Evolutionary conservation across 2,113 vertebrate genomes (phyloP).

Genomic region (Polypterus senegalus): DNA sequence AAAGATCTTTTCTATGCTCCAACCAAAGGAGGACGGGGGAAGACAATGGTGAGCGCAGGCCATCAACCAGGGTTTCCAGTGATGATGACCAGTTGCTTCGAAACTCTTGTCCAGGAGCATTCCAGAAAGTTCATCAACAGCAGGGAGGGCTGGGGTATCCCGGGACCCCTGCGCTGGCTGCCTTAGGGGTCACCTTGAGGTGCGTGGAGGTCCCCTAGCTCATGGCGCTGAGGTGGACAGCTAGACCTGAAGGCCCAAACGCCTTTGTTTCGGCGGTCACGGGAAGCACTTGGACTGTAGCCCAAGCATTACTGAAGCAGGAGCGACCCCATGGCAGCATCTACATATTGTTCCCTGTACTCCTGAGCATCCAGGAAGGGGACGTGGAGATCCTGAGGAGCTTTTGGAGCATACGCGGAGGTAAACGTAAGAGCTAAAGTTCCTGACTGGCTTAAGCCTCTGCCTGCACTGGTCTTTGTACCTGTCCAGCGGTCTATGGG

Average conservation of each 20-base stretch:
- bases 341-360: slow-evolving; percentile 76
- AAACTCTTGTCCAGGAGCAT: slow-evolving; percentile 60
- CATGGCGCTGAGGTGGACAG: slow-evolving; percentile 78
- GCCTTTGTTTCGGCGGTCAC: slow-evolving; percentile 76
- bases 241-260: slow-evolving; percentile 89
- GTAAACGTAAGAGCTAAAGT: slow-evolving; percentile 63
- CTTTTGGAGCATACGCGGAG: slow-evolving; percentile 69
- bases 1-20: slow-evolving; percentile 88
- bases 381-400: slow-evolving; percentile 51
- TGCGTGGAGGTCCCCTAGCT: slow-evolving; percentile 67
- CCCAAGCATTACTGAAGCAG: slow-evolving; percentile 62
- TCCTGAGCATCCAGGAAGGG: slow-evolving; percentile 72
- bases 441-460: slow-evolving; percentile 60
- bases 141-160: slow-evolving; percentile 76
- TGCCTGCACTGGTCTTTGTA: slow-evolving; percentile 77
- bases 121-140: slow-evolving; percentile 65
- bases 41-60: slow-evolving; percentile 48
- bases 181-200: slow-evolving; percentile 51
- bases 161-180: slow-evolving; percentile 75
- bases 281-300: slow-evolving; percentile 76
- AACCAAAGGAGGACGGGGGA: slow-evolving; percentile 56
- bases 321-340: slow-evolving; percentile 71
- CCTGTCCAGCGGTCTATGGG: slow-evolving; percentile 68
- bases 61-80: slow-evolving; percentile 59
- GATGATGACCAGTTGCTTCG: slow-evolving; percentile 49